A percentile compares a stretch with the other conserved stretches of the same genome.
Conservation (phyloP, 2,113 vertebrate species). For the Prionailurus viverrinus region DNA sequence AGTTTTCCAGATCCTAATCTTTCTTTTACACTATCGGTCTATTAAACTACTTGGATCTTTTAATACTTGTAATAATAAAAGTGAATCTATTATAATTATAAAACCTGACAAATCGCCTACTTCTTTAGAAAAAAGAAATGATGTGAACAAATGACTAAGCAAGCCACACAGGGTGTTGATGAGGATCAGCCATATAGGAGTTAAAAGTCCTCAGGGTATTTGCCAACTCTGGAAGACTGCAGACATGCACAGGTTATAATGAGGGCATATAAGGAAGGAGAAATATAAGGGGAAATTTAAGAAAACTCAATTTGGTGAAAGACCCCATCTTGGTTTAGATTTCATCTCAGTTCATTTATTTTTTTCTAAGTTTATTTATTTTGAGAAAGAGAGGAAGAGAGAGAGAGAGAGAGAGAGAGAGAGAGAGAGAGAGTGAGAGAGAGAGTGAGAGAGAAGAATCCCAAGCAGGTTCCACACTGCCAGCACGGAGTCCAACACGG, state of each 20-base stretch:
- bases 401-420: no score
- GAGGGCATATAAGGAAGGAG: not conserved
- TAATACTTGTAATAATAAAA: constrained; percentile 72
- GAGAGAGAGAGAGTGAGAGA: no score
- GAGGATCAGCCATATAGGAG: not conserved
- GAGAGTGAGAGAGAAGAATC: no score
- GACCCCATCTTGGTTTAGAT: not conserved
- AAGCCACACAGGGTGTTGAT: not conserved
- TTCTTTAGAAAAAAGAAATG: not conserved
- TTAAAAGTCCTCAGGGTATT: no score
- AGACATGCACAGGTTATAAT: not conserved
- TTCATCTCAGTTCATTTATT: not conserved
- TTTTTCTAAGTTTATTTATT: not conserved
- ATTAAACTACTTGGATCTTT: not conserved
- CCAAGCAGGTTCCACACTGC: no score
- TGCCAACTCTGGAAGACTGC: not conserved
- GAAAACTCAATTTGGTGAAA: not conserved
- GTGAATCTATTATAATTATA: not conserved
- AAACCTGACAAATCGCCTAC: not conserved
- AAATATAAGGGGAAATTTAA: not conserved
- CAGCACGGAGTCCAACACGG: no score
- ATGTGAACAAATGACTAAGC: not conserved
- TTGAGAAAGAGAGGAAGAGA: no score
- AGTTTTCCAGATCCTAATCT: not conserved
- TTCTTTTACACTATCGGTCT: constrained; percentile 38